These are phyloP conservation scores for Torymus auratus DNA, from an alignment of 2,888 invertebrate genomes.

Conservation along the genomic window DNA sequence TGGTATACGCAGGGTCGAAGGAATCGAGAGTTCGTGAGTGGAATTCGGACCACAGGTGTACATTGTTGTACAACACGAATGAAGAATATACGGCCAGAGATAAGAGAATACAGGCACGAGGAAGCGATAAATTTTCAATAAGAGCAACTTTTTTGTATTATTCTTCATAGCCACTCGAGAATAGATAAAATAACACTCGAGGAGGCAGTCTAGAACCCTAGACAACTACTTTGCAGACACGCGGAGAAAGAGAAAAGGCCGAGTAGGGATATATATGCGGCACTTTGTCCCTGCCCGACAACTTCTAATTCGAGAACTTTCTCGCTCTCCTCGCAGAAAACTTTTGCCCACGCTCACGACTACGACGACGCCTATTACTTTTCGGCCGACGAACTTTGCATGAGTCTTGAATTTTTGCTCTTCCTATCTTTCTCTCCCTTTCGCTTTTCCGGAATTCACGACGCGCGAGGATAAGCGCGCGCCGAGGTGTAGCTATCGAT, in stretches of 20 bases:
- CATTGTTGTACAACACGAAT: no score
- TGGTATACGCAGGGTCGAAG: no score
- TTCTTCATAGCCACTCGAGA: no score
- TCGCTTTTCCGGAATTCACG: background rate
- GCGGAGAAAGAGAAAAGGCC: background rate
- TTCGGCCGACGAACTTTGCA: conserved; percentile 17
- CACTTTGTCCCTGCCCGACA: background rate
- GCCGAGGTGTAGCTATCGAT: conserved; percentile 19
- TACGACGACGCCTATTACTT: conserved; percentile 14
- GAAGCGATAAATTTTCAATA: no score
- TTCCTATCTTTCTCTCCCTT: background rate
- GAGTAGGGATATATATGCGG: background rate
- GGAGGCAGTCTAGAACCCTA: no score
- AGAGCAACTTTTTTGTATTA: no score
- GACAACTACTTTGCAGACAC: no score
- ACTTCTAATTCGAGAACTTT: conserved; percentile 37
- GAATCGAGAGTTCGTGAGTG: background rate
- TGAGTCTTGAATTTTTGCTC: conserved; percentile 7
- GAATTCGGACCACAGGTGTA: background rate
- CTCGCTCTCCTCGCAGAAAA: background rate
- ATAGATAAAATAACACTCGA: no score
- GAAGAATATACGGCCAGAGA: background rate
- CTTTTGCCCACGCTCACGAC: no score
- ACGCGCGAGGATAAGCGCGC: background rate
- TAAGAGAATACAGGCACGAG: background rate